Conservation (phyloP, 2,888 invertebrate genomes). For the Cheilosia scutellata region DNA sequence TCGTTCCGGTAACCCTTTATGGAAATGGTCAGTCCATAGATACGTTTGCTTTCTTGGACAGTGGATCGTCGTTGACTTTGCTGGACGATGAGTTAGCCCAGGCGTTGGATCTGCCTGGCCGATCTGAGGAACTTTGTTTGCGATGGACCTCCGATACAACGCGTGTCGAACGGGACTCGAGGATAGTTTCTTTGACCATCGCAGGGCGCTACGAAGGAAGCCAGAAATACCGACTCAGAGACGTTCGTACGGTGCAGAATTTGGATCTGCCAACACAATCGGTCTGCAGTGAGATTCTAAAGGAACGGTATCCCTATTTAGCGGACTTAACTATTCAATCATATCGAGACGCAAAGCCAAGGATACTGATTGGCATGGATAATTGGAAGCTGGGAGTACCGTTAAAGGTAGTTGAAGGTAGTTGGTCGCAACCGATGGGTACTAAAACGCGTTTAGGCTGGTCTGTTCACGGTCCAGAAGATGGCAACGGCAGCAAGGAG, state of each 20-base stretch:
- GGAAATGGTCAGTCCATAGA: neutral
- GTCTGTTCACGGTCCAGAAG: conserved; percentile 16
- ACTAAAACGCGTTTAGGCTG: conserved; percentile 32
- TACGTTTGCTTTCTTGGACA: conserved; percentile 16
- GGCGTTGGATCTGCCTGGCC: neutral
- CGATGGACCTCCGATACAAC: conserved; percentile 12
- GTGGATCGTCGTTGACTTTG: neutral
- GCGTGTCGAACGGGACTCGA: conserved; percentile 3
- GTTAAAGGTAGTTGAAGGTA: conserved; percentile 16
- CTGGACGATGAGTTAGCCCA: conserved; percentile 5
- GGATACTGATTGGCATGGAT: conserved; percentile 19
- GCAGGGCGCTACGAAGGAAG: neutral
- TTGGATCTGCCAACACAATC: too few relatives aligned
- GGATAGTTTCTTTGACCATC: neutral
- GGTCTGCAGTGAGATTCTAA: too few relatives aligned
- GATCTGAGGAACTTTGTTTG: conserved; percentile 9
- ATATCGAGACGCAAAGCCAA: too few relatives aligned
- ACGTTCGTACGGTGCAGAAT: too few relatives aligned
- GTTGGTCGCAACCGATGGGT: conserved; percentile 12
- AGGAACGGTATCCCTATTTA: too few relatives aligned
- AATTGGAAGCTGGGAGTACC: conserved; percentile 28
- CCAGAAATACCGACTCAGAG: neutral
- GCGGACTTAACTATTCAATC: too few relatives aligned
- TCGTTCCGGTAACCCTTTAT: neutral
- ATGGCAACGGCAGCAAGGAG: neutral